phyloP scores from a whole-genome alignment of 2,113 vertebrate genomes.

The Gavialis gangeticus region DNA sequence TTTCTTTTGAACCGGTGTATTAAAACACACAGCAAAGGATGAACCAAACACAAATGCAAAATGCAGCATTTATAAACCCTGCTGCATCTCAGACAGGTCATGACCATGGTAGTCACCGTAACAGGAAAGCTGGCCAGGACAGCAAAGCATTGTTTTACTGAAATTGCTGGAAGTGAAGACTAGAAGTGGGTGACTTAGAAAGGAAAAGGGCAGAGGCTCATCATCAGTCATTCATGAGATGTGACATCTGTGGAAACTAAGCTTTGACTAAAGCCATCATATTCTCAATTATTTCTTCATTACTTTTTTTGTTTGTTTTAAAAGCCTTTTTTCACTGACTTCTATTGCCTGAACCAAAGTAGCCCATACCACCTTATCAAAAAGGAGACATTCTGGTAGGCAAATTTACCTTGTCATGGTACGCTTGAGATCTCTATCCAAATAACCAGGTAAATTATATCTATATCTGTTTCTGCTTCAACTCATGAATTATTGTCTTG shows the following conservation, averaged over 20 bases:
- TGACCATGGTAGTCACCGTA: background rate
- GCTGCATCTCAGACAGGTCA: background rate
- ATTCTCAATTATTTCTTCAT: too few relatives aligned
- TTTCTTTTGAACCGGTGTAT: background rate
- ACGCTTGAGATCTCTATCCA: background rate
- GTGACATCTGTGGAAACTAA: background rate
- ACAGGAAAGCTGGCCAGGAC: background rate
- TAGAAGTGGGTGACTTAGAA: background rate
- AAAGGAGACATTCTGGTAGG: background rate
- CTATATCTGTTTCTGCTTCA: background rate
- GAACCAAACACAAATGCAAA: background rate
- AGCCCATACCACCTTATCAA: background rate
- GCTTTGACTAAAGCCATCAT: background rate
- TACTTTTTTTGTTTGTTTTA: too few relatives aligned
- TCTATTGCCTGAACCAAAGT: background rate
- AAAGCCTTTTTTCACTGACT: background rate
- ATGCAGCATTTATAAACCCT: background rate
- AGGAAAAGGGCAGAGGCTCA: too few relatives aligned
- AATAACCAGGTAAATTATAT: background rate
- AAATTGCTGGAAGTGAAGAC: too few relatives aligned
- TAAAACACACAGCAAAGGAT: slow-evolving; percentile 38
- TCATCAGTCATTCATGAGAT: background rate
- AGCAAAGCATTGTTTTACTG: background rate
- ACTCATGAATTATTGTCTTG: too few relatives aligned
- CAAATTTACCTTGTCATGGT: background rate